Evolutionary conservation across 2,113 vertebrate genomes (phyloP).

Genomic region (Turnix velox): DNA sequence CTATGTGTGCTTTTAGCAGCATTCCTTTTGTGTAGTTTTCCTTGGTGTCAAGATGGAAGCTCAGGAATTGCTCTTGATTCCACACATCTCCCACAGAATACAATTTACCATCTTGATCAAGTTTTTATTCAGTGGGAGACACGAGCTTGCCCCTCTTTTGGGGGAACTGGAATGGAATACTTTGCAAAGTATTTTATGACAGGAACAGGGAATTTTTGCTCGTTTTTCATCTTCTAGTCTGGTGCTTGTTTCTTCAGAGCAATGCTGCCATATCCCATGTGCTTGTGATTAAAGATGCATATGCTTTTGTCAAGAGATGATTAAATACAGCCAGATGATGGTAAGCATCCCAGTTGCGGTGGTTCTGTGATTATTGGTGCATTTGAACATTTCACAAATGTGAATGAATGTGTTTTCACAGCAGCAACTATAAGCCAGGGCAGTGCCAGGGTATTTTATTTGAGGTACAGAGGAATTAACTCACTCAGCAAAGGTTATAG

Average conservation of each 20-base stretch:
- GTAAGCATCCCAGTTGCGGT: not conserved
- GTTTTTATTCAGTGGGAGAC: not conserved
- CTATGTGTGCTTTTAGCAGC: not conserved
- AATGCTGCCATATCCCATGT: not conserved
- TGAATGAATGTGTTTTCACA: not conserved
- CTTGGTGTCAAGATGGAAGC: not conserved
- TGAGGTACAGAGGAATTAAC: constrained; percentile 5
- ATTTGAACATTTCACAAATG: not conserved
- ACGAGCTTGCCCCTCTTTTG: not conserved
- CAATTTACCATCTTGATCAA: not conserved
- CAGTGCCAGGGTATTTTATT: not conserved
- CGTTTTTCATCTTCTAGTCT: accelerated
- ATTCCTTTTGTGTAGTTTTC: not conserved
- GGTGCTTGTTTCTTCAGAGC: accelerated
- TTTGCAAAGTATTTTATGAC: not conserved
- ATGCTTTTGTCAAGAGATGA: constrained; percentile 5
- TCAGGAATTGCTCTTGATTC: not conserved
- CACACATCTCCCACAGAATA: not conserved
- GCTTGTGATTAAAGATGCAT: constrained; percentile 12
- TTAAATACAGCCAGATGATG: not conserved
- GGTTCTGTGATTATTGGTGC: not conserved
- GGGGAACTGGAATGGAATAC: not conserved
- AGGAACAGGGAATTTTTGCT: not conserved
- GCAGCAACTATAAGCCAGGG: not conserved
- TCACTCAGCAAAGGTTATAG: not conserved